A percentile compares a stretch with the other conserved stretches of the same genome.
These are phyloP conservation scores for Crotalus horridus DNA, from an alignment of 2,113 vertebrate species.

Conservation along the genomic window DNA sequence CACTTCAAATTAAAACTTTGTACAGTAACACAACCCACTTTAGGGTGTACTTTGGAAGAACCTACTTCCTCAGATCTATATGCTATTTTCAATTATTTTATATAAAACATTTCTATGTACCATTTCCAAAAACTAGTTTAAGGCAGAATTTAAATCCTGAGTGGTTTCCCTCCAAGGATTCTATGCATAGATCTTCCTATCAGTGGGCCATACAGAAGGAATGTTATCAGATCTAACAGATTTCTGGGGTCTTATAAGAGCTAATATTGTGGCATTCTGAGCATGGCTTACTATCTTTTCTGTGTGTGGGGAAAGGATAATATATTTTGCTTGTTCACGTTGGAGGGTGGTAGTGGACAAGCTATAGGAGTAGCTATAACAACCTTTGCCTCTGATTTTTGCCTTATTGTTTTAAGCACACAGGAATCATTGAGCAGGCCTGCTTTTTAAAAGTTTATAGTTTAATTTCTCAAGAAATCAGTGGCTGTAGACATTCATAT, in stretches of 20 bases:
- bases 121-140: not conserved
- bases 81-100: not conserved
- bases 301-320: not conserved
- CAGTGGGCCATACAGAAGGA: not conserved
- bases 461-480: constrained; percentile 6
- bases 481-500: not conserved
- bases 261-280: not conserved
- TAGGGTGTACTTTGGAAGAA: not conserved
- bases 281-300: not conserved
- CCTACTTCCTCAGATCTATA: not conserved
- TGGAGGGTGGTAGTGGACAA: not conserved
- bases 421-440: not conserved
- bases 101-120: not conserved
- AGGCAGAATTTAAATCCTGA: not conserved
- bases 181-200: not conserved
- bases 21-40: not conserved
- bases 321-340: not conserved
- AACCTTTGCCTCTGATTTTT: too few relatives aligned
- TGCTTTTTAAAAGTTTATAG: constrained; percentile 10
- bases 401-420: not conserved
- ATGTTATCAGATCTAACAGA: not conserved
- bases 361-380: too few relatives aligned
- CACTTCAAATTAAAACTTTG: not conserved
- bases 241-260: not conserved
- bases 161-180: not conserved